Percentiles rank a stretch among this genome's conserved stretches.
These are phyloP conservation scores for Siniperca knerii DNA, from an alignment of 2,113 vertebrate genomes.

Conservation along the genomic window DNA sequence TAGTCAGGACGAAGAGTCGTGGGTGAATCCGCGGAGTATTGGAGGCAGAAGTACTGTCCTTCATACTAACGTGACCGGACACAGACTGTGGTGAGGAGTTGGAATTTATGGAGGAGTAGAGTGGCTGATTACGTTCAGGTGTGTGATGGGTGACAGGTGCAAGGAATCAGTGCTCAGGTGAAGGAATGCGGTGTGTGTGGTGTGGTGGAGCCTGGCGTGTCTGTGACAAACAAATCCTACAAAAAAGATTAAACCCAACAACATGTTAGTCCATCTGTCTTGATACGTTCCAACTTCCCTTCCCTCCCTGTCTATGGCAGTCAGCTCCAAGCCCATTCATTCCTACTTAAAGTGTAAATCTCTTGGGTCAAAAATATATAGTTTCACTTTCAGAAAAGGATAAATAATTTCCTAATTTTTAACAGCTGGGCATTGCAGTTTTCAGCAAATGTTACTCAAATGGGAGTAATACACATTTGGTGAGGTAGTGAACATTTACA, in stretches of 20 bases:
- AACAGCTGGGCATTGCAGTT: neutral
- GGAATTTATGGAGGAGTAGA: too few relatives aligned
- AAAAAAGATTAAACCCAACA: neutral
- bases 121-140: too few relatives aligned
- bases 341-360: constrained; percentile 1
- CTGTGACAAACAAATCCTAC: neutral
- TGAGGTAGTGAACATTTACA: neutral
- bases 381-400: neutral
- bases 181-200: too few relatives aligned
- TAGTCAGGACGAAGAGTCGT: too few relatives aligned
- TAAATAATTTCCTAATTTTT: neutral
- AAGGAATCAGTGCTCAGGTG: too few relatives aligned
- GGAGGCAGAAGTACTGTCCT: too few relatives aligned
- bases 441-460: neutral
- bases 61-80: too few relatives aligned
- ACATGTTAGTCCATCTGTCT: neutral
- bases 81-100: too few relatives aligned
- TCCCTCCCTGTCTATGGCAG: too few relatives aligned
- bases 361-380: neutral
- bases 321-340: neutral
- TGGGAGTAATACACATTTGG: neutral
- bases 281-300: neutral
- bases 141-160: too few relatives aligned
- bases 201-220: too few relatives aligned
- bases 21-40: too few relatives aligned